phyloP scores from a whole-genome alignment of 2,888 invertebrate genomes.

The Gastracanthus pulcherrimus region DNA sequence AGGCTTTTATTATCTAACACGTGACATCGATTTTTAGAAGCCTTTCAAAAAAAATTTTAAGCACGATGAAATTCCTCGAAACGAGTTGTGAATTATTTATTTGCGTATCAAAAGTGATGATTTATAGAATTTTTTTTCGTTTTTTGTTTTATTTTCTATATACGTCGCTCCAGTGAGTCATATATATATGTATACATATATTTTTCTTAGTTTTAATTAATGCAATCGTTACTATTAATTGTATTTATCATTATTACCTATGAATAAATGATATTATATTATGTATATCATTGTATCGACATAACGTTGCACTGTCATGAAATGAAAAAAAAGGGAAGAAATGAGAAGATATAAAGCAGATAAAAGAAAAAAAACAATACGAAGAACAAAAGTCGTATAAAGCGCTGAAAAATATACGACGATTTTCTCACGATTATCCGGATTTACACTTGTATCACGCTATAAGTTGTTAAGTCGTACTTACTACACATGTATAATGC shows the following conservation, averaged over 20 bases:
- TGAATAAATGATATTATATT: conserved; percentile 44
- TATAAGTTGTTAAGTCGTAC: conserved; percentile 62
- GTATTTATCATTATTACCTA: conserved; percentile 8
- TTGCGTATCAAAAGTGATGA: not conserved
- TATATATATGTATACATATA: conserved; percentile 5
- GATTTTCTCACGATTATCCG: conserved; percentile 53
- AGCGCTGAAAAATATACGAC: conserved; percentile 45
- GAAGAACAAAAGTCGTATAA: conserved; percentile 20
- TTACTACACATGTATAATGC: conserved; percentile 64
- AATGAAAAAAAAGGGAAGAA: conserved; percentile 21
- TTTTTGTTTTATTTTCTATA: not conserved
- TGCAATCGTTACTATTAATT: conserved; percentile 20
- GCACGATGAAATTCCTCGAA: not conserved
- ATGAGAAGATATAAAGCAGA: conserved; percentile 10
- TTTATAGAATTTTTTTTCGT: not conserved
- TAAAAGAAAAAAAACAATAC: conserved; percentile 10
- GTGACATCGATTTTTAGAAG: conserved; percentile 39
- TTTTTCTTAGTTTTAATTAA: not conserved
- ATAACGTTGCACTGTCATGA: conserved; percentile 51
- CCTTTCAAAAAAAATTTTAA: conserved; percentile 24
- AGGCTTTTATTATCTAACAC: conserved; percentile 41
- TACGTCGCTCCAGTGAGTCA: conserved; percentile 7
- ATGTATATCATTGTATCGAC: conserved; percentile 51
- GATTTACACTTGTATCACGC: conserved; percentile 56
- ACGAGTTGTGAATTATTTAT: not conserved